These are phyloP conservation scores for Tetranychus cinnabarinus DNA, from an alignment of 1,140 invertebrate genomes.

Conservation along the genomic window DNA sequence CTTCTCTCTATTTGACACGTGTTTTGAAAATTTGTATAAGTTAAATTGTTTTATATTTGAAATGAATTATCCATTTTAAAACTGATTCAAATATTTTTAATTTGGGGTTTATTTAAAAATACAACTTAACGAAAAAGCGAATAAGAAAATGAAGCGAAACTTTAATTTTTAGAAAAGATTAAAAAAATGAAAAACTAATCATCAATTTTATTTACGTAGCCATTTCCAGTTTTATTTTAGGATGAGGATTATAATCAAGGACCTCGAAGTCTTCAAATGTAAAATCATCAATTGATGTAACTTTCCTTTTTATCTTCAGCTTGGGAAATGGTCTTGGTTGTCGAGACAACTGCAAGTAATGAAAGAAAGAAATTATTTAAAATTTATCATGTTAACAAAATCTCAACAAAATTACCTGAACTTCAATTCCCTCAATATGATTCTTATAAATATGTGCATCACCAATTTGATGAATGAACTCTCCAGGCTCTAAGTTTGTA, in stretches of 20 bases:
- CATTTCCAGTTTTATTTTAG: slow-evolving; percentile 85
- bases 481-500: slow-evolving; percentile 64
- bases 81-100: too few relatives aligned
- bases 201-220: slow-evolving; percentile 39
- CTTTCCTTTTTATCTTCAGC: slow-evolving; percentile 41
- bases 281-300: slow-evolving; percentile 70
- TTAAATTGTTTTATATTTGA: too few relatives aligned
- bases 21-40: too few relatives aligned
- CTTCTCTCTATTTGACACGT: too few relatives aligned
- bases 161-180: too few relatives aligned
- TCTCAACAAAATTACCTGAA: slow-evolving; percentile 32
- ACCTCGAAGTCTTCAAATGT: slow-evolving; percentile 66
- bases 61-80: too few relatives aligned
- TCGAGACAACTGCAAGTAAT: slow-evolving; percentile 32
- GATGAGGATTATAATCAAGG: slow-evolving; percentile 63
- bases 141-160: too few relatives aligned
- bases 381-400: too few relatives aligned
- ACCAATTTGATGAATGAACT: slow-evolving; percentile 87
- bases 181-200: too few relatives aligned
- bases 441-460: slow-evolving; percentile 91
- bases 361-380: slow-evolving; percentile 1
- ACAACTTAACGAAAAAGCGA: too few relatives aligned
- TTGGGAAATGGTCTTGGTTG: slow-evolving; percentile 59
- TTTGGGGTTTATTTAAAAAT: too few relatives aligned
- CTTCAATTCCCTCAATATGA: slow-evolving; percentile 59